Evolutionary conservation across 2,797 vertebrate genomes (phyloP), one percentile per base, ranked within the genome.

Genomic region (Hyperoplus lanceolatus): DNA sequence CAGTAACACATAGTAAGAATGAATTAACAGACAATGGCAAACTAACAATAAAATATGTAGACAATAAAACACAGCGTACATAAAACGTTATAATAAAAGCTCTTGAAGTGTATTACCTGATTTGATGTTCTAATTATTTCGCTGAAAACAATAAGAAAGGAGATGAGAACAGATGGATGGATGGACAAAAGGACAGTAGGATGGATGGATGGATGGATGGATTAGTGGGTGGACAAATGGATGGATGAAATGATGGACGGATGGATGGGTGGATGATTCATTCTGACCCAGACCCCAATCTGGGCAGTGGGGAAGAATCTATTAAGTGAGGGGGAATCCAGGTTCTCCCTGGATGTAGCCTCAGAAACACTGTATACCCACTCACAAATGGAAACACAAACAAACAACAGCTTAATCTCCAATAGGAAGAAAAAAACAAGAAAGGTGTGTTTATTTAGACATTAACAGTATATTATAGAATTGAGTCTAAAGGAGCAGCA

Each of bases 41-140:
- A 29, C 29, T 3, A 29, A 29, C 29, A 29, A 29, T 29, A 29
- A 29, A 29, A 29, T 29, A 29, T 29, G 29, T 29, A 29, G 29
- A 29, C 29, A 29, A 29, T 29, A 29, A 29, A 29, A 29, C 29
- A 29, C 29, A 29, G 29, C 3, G 2, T 29, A 29, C 29, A 29
- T 29, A 29, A 29, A 29, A 29, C 29, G 3, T 29, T 29, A 29
- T 29, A 29, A 29, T 29, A 29, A 29, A 29, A 29, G 18, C 18
- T 70, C 36, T 38, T 56, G 18, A 57, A 41, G 12, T 41, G 21
- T 53, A 69, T 82, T 64, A 55, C 71, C 42, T 50, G 45, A 74
- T 61, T 62, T 76, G 61, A 39, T 82, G 48, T 76, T 75, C 29
- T 63, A 71, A 80, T 85, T 53, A 49, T 65, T 80, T 79, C n/a